A percentile compares a stretch with the other conserved stretches of the same genome.
Conservation (phyloP, 2,113 vertebrate species). For the Neotragus moschatus region DNA sequence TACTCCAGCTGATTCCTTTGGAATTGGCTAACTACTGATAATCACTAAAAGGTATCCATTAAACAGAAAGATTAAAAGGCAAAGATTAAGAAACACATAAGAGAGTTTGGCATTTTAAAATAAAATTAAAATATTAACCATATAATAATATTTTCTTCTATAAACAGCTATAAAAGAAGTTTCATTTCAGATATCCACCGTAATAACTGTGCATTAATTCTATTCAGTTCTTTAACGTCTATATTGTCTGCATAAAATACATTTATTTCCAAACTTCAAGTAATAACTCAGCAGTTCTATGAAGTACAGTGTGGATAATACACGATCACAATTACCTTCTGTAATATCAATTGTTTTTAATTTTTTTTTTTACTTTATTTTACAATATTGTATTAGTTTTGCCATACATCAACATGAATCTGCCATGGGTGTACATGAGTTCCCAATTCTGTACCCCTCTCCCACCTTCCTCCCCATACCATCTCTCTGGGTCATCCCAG, state of each 20-base stretch:
- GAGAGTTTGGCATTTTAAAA: neutral
- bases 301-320: neutral
- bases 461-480: too few relatives aligned
- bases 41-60: neutral
- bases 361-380: too few relatives aligned
- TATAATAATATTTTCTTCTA: neutral
- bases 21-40: neutral
- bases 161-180: slow-evolving; percentile 10
- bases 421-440: rapidly evolving
- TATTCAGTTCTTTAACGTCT: neutral
- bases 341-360: neutral
- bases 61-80: neutral
- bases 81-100: neutral
- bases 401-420: too few relatives aligned
- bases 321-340: neutral
- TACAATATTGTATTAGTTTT: too few relatives aligned
- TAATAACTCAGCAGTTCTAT: neutral
- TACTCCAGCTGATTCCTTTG: neutral
- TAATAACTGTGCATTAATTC: neutral
- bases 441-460: too few relatives aligned
- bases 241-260: neutral
- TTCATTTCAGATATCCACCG: neutral
- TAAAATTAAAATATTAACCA: neutral
- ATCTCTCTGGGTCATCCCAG: too few relatives aligned
- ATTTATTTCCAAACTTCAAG: neutral